These are phyloP conservation scores for Tragopan temminckii DNA, from an alignment of 2,797 vertebrate genomes.

Conservation along the genomic window DNA sequence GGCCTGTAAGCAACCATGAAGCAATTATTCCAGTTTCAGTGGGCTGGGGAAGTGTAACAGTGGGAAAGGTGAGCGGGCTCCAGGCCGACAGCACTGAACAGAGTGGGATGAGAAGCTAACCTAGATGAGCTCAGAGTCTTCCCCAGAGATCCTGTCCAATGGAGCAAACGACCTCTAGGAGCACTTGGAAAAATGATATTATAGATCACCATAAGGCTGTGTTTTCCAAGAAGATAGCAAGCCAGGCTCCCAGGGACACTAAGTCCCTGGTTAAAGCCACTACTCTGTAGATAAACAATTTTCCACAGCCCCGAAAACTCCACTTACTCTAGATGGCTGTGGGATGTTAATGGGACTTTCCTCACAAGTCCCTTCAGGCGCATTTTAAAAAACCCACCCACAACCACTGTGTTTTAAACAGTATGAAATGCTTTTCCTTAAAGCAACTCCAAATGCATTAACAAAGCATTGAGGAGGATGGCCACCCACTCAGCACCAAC, in stretches of 20 bases:
- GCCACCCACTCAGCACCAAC: neutral
- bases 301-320: too few species aligned
- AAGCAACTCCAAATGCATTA: neutral
- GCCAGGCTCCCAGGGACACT: too few species aligned
- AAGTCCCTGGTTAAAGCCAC: too few species aligned
- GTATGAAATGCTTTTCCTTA: neutral
- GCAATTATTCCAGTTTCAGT: neutral
- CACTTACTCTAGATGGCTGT: too few species aligned
- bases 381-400: neutral
- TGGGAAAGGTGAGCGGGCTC: neutral
- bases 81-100: neutral
- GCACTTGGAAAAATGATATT: too few species aligned
- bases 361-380: neutral
- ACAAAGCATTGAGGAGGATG: rapidly evolving
- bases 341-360: neutral
- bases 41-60: neutral
- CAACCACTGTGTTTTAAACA: neutral
- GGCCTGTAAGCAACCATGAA: neutral
- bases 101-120: neutral
- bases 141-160: too few species aligned
- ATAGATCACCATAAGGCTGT: too few species aligned
- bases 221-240: too few species aligned
- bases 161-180: too few species aligned
- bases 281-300: too few species aligned
- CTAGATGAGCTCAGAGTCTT: too few species aligned